These are phyloP conservation scores for Epizoanthus rinbou DNA, from an alignment of 92 coral and sea anemone genomes.

Conservation along the genomic window DNA sequence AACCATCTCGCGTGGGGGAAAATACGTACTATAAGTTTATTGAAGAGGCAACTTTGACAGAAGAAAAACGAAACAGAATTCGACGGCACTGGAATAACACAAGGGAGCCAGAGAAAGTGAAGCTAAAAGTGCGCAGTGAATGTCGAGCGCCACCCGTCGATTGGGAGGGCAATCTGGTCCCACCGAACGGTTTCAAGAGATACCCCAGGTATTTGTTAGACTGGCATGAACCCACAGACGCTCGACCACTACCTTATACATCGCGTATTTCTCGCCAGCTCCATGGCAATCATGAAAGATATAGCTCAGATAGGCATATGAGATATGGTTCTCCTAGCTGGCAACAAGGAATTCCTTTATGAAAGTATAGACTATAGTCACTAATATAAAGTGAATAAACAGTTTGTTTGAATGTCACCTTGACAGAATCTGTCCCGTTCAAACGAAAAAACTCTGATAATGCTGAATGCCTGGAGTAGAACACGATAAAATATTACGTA, in stretches of 20 bases:
- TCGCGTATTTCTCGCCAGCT: not conserved
- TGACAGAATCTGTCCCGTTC: too few species aligned
- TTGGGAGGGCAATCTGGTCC: conserved; percentile 77
- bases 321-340: conserved; percentile 13
- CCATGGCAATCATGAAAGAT: not conserved
- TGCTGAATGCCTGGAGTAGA: too few species aligned
- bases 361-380: not conserved
- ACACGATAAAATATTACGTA: too few species aligned
- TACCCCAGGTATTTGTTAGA: conserved; percentile 42
- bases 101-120: conserved; percentile 49
- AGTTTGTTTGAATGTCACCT: too few species aligned
- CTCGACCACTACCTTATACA: conserved; percentile 41
- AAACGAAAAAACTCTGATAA: too few species aligned
- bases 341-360: not conserved
- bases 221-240: conserved; percentile 18
- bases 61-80: conserved; percentile 59
- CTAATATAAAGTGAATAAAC: too few species aligned
- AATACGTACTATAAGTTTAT: conserved; percentile 71
- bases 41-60: conserved; percentile 59
- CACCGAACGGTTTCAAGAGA: conserved; percentile 61
- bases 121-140: conserved; percentile 67
- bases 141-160: conserved; percentile 83
- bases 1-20: conserved; percentile 76
- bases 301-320: not conserved
- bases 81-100: conserved; percentile 52